phyloP scores from a whole-genome alignment of 2,113 vertebrate species.

The Caretta caretta region DNA sequence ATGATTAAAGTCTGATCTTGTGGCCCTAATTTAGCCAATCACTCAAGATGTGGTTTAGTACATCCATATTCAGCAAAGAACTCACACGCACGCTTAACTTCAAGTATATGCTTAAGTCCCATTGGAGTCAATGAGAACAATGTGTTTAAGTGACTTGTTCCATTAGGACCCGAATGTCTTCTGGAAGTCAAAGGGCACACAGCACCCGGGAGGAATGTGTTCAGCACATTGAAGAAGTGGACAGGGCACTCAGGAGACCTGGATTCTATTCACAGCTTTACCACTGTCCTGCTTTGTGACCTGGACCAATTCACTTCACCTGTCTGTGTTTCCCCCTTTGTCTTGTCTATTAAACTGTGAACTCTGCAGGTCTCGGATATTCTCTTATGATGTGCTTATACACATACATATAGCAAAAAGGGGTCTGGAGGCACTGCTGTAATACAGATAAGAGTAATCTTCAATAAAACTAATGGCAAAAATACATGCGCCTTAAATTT shows the following conservation, averaged over 20 bases:
- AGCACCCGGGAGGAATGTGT: no score
- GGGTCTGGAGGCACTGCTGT: neutral
- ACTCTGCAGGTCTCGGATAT: neutral
- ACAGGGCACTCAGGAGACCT: neutral
- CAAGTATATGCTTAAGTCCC: neutral
- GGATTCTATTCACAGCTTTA: neutral
- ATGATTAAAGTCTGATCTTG: neutral
- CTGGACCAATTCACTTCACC: neutral
- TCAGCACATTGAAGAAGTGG: neutral
- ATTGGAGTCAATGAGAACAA: neutral
- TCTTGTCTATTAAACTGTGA: neutral
- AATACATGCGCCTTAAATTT: neutral
- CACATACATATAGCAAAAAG: neutral
- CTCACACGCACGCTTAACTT: neutral
- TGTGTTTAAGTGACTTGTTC: no score
- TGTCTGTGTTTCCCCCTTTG: neutral
- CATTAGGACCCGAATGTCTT: no score
- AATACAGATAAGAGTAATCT: neutral
- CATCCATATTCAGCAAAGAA: neutral
- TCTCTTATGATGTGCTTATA: neutral
- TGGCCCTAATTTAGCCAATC: neutral
- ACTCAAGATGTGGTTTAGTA: slow-evolving; percentile 8
- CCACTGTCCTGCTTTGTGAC: neutral
- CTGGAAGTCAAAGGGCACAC: no score
- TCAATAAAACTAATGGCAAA: neutral